phyloP scores from a whole-genome alignment of 2,888 invertebrate genomes.

The Athrips mouffetella region DNA sequence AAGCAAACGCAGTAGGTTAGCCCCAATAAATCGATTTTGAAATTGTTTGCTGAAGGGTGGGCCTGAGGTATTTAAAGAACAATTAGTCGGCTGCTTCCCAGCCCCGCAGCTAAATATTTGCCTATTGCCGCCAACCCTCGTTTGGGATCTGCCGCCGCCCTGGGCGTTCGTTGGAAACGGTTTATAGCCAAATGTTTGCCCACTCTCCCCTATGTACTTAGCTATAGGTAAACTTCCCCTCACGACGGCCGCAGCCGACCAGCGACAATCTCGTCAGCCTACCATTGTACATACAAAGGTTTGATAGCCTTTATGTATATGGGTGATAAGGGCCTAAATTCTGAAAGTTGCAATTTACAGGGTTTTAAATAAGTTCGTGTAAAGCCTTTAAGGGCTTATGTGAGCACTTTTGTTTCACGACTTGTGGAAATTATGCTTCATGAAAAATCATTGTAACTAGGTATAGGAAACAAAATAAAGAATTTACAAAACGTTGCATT shows the following conservation, averaged over 20 bases:
- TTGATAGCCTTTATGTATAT: background rate
- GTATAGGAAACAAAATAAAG: no score
- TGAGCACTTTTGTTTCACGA: no score
- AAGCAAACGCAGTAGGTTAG: constrained; percentile 50
- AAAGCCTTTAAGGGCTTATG: background rate
- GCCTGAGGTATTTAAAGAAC: constrained; percentile 74
- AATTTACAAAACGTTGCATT: no score
- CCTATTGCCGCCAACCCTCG: constrained; percentile 74
- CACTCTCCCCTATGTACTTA: constrained; percentile 59
- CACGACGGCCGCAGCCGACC: constrained; percentile 34
- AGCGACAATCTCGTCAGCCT: constrained; percentile 36
- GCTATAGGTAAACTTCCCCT: constrained; percentile 53
- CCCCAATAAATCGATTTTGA: constrained; percentile 68
- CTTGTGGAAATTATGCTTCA: no score
- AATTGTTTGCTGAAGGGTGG: constrained; percentile 69
- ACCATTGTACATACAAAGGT: constrained; percentile 1
- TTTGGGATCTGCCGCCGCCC: constrained; percentile 53
- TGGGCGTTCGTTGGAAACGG: constrained; percentile 60
- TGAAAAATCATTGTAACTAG: no score
- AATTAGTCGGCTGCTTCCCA: constrained; percentile 74
- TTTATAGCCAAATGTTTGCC: constrained; percentile 68
- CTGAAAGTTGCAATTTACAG: background rate
- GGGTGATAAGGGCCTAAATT: background rate
- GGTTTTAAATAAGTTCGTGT: background rate
- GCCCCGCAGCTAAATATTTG: constrained; percentile 72